Percentiles rank a stretch among this genome's conserved stretches.
Evolutionary conservation across 2,797 vertebrate species (phyloP).

Genomic region (Anas georgica): DNA sequence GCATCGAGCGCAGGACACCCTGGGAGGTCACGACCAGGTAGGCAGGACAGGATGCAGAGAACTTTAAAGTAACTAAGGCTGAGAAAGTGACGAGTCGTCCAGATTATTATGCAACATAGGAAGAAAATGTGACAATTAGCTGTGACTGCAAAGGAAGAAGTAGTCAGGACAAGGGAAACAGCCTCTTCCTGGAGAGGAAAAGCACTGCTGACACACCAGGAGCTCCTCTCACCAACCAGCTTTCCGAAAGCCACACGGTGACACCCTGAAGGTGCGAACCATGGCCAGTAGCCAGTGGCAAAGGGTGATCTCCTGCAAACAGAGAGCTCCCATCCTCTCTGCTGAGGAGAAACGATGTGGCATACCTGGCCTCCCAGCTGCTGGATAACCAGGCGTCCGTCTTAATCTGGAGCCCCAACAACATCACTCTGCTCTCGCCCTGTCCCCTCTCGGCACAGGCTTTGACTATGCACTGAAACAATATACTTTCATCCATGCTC

Average conservation of each 20-base stretch:
- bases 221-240: background rate
- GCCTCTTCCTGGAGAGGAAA: background rate
- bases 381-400: fast-evolving
- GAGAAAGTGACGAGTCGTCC: background rate
- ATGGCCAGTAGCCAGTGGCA: background rate
- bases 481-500: no score
- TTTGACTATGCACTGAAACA: background rate
- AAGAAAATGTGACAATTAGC: background rate
- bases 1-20: background rate
- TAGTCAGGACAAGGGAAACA: background rate
- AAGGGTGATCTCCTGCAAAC: background rate
- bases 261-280: background rate
- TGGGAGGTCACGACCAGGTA: background rate
- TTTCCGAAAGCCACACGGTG: background rate
- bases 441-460: background rate
- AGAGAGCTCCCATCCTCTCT: background rate
- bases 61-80: background rate
- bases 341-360: background rate
- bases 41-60: background rate
- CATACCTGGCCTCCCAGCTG: background rate
- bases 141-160: background rate
- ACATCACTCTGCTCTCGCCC: background rate
- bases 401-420: background rate
- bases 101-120: no score
- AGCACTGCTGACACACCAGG: background rate